phyloP scores from a whole-genome alignment of 2,888 invertebrate species.

The Herminia tarsipennalis region DNA sequence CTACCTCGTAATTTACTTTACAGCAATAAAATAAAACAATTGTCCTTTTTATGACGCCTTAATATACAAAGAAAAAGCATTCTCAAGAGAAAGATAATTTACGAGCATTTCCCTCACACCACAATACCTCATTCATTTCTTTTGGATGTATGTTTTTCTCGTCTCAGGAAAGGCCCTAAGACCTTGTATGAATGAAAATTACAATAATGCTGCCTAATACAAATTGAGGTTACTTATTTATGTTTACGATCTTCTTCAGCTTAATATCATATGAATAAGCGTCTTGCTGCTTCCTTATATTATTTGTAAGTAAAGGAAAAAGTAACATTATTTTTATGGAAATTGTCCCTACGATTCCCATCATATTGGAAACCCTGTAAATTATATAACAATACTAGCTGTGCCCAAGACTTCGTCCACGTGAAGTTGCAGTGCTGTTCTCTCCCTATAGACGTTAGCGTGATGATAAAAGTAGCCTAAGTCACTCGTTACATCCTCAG shows the following conservation, averaged over 20 bases:
- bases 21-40: background rate
- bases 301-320: too few relatives aligned
- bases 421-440: too few relatives aligned
- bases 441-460: too few relatives aligned
- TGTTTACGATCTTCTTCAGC: background rate
- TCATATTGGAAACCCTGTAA: too few relatives aligned
- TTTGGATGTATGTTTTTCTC: background rate
- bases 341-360: too few relatives aligned
- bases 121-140: conserved; percentile 4
- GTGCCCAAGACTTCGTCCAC: too few relatives aligned
- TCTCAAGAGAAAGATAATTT: conserved; percentile 6
- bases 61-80: conserved; percentile 7
- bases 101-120: conserved; percentile 8
- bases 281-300: too few relatives aligned
- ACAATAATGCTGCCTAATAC: background rate
- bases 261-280: too few relatives aligned
- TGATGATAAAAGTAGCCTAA: too few relatives aligned
- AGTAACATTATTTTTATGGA: too few relatives aligned
- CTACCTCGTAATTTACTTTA: background rate
- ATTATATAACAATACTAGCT: too few relatives aligned
- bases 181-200: background rate
- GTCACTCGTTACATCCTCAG: too few relatives aligned
- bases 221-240: background rate
- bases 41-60: background rate
- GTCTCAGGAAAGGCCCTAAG: background rate